phyloP scores from a whole-genome alignment of 2,113 vertebrate genomes.

The Nibea coibor region DNA sequence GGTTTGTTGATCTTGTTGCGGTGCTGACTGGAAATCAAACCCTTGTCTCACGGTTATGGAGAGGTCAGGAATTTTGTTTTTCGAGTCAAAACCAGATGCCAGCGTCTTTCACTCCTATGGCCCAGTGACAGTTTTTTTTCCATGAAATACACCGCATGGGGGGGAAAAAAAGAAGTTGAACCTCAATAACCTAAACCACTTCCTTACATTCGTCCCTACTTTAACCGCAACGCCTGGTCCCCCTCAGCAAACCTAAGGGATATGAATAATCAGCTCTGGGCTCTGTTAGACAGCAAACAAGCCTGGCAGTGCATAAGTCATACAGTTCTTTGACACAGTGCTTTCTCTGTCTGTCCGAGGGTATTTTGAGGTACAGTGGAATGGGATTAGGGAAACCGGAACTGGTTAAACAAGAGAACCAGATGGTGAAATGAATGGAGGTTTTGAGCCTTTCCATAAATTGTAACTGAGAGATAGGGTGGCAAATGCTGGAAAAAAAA shows the following conservation, averaged over 20 bases:
- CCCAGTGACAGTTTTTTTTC: slow-evolving; percentile 57
- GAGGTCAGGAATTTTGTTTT: slow-evolving; percentile 82
- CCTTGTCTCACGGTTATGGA: slow-evolving; percentile 63
- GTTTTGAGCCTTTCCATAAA: slow-evolving; percentile 43
- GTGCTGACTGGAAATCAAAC: slow-evolving; percentile 72
- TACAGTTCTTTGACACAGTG: slow-evolving; percentile 47
- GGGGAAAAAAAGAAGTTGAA: slow-evolving; percentile 74
- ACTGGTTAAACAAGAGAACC: slow-evolving; percentile 30
- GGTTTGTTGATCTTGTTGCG: slow-evolving; percentile 75
- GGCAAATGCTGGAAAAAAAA: slow-evolving; percentile 10
- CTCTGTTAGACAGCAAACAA: slow-evolving; percentile 69
- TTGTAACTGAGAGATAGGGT: slow-evolving; percentile 6
- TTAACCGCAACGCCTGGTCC: slow-evolving; percentile 68
- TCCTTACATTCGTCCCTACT: slow-evolving; percentile 78
- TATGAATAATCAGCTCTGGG: slow-evolving; percentile 69
- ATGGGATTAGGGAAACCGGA: slow-evolving; percentile 36
- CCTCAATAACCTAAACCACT: slow-evolving; percentile 82
- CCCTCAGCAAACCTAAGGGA: slow-evolving; percentile 60
- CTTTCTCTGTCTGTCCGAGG: slow-evolving; percentile 34
- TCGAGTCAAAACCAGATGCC: slow-evolving; percentile 62
- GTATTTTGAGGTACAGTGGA: slow-evolving; percentile 62
- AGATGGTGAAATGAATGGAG: slow-evolving; percentile 55
- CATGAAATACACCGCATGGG: slow-evolving; percentile 65
- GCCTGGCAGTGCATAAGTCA: slow-evolving; percentile 35
- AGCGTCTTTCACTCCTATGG: slow-evolving; percentile 48